Base-by-base conservation (phyloP, 2,888 invertebrate species). In the Eurytoma adleriae region DNA sequence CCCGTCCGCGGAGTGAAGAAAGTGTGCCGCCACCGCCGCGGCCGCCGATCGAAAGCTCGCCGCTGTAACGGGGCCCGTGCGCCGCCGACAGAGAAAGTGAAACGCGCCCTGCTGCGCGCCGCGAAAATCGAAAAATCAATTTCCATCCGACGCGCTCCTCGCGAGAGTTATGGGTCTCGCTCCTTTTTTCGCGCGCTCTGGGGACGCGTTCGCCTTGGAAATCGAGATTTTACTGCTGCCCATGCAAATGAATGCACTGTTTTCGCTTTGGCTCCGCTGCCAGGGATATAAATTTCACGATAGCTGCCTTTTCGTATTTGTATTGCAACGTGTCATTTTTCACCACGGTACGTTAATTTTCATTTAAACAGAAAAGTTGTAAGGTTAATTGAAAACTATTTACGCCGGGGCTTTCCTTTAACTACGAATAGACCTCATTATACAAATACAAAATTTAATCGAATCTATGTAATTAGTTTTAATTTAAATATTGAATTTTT, bases 11-110 rank as follows among this genome's bases (percentile, higher is more conserved):
- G 16, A 18, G 70, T 56, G 56, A 81, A 78, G 77, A 81, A 78
- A 81, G 78, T 78, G 76, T 80, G 80, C 64, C 76, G 52, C 30
- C 7, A 27, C 52, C 10, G 48, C 48, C 3, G 64, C 14, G 12
- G n/a, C 48, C 62, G 30, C 52, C 57, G 64, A 74, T 74, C 70
- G 77, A 78, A 71, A 78, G 66, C 77, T 78, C 71, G 48, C 52
- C 20, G 50, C 24, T 24, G 54, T 1, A 54, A 12, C 54, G 14
- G 16, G 13, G n/a, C 16, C n/a, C 54, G 54, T 14, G 3, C 54
- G 4, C 13, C 48, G 52, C 54, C 50, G 24, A 48, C 27, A 52
- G 71, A 71, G 71, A 80, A 80, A 79, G 79, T 79, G 74, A 79
- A 69, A 73, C 61, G 54, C 20, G 24, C 59, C 64, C 57, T 16